These are phyloP conservation scores for Mormoops blainvillei DNA, from an alignment of 2,113 vertebrate genomes.

Conservation along the genomic window DNA sequence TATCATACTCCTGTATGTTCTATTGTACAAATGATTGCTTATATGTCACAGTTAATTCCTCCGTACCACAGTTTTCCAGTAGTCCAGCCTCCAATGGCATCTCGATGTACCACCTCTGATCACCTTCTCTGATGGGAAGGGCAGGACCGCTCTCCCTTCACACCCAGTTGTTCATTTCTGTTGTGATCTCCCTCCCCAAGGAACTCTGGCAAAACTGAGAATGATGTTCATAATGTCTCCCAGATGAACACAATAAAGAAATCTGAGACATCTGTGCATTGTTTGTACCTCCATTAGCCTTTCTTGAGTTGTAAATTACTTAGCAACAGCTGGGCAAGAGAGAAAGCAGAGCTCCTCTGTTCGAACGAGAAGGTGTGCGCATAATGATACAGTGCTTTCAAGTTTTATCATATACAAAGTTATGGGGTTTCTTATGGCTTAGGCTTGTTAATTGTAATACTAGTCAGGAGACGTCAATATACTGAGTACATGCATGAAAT, in stretches of 20 bases:
- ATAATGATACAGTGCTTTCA: constrained; percentile 46
- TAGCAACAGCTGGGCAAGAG: constrained; percentile 59
- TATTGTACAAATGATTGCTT: background rate
- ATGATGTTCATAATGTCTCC: constrained; percentile 63
- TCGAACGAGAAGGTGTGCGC: constrained; percentile 52
- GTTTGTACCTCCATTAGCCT: constrained; percentile 73
- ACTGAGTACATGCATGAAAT: constrained; percentile 24
- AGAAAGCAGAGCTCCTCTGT: constrained; percentile 31
- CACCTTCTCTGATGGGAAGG: background rate
- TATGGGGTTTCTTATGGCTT: constrained; percentile 43
- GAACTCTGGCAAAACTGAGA: background rate
- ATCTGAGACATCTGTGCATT: constrained; percentile 69
- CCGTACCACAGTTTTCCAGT: background rate
- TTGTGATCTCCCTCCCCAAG: background rate
- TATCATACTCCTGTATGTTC: background rate
- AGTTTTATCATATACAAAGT: constrained; percentile 51
- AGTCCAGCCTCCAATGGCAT: background rate
- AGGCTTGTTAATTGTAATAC: constrained; percentile 50
- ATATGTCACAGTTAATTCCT: background rate
- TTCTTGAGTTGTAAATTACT: constrained; percentile 76
- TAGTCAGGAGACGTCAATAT: background rate
- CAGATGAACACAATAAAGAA: constrained; percentile 56
- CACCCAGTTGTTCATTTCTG: background rate
- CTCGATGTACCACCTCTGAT: background rate
- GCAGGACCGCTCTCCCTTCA: background rate